Evolutionary conservation across 92 coral and sea anemone species (phyloP).

Genomic region (Siderastrea siderea): DNA sequence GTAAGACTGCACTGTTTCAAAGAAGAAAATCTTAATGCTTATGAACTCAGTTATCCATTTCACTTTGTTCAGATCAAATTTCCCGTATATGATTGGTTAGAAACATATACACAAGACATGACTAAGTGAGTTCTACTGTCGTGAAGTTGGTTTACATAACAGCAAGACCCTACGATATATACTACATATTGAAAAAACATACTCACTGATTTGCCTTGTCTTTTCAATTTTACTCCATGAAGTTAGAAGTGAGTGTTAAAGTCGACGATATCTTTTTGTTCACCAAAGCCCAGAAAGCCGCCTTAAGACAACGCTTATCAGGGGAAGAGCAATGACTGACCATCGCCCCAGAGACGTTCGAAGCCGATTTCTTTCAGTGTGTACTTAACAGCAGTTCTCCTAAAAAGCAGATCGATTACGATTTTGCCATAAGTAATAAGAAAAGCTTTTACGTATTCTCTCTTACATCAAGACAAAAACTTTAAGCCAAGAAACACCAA

Average conservation of each 20-base stretch:
- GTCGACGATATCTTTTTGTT: neutral
- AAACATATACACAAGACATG: too few species aligned
- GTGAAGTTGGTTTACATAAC: slow-evolving; percentile 1
- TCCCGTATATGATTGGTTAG: too few species aligned
- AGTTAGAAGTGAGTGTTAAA: neutral
- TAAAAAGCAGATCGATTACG: neutral
- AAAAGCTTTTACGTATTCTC: neutral
- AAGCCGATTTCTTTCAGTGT: too few species aligned
- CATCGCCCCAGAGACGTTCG: neutral
- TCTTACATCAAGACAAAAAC: neutral
- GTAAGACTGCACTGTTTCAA: too few species aligned
- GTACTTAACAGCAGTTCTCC: neutral
- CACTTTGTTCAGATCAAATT: too few species aligned
- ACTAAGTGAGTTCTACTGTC: neutral
- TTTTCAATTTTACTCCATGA: neutral
- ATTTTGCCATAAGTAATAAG: neutral
- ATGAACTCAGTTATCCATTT: too few species aligned
- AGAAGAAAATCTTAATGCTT: too few species aligned
- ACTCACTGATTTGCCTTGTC: neutral
- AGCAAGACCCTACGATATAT: neutral
- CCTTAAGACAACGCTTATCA: neutral
- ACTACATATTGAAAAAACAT: neutral
- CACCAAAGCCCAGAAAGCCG: neutral
- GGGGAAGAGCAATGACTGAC: neutral
- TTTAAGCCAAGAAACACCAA: neutral